Percentiles rank a stretch among this genome's conserved stretches.
These are phyloP conservation scores for Bellardia bayeri DNA, from an alignment of 2,888 invertebrate species.

Conservation along the genomic window DNA sequence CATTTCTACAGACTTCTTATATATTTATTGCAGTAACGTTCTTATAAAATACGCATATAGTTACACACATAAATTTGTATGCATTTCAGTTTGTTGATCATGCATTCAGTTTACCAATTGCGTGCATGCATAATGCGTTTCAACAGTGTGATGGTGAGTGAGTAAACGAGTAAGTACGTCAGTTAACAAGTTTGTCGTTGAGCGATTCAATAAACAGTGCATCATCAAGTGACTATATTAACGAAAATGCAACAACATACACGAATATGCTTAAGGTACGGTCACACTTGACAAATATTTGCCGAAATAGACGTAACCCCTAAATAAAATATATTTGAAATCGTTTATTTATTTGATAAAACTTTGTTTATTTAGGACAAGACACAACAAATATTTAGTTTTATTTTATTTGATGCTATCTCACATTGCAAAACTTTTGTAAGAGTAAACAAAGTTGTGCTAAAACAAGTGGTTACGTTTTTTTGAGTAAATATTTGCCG, in stretches of 20 bases:
- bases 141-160: slow-evolving; percentile 24
- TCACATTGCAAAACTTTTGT: no score
- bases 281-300: no score
- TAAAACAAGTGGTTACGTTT: no score
- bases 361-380: no score
- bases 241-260: not conserved
- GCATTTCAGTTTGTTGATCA: slow-evolving; percentile 35
- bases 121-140: slow-evolving; percentile 53
- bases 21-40: not conserved
- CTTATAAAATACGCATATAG: slow-evolving; percentile 25
- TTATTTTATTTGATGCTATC: no score
- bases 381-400: no score
- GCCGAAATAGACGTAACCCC: no score
- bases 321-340: no score
- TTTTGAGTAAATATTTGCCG: no score
- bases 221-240: slow-evolving; percentile 30
- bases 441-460: no score
- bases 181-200: slow-evolving; percentile 20
- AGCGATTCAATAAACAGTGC: slow-evolving; percentile 17
- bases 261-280: not conserved
- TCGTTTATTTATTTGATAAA: no score
- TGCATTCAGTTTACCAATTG: slow-evolving; percentile 56
- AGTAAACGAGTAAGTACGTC: slow-evolving; percentile 38
- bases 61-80: slow-evolving; percentile 25
- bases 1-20: not conserved